Base-by-base conservation (phyloP, 2,797 vertebrate genomes). In the Molothrus aeneus region DNA sequence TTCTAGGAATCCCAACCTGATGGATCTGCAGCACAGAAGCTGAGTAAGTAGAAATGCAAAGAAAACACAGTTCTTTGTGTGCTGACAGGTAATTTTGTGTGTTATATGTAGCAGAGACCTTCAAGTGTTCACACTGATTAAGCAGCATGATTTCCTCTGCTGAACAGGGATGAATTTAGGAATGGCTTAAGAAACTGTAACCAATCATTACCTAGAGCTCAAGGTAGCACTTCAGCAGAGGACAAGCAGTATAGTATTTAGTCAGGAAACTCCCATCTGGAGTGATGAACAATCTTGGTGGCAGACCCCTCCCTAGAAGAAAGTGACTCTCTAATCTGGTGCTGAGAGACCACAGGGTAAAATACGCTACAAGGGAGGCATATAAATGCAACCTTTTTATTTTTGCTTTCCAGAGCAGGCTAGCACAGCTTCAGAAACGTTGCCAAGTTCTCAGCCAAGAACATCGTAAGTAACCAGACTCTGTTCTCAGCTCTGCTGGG, bases 381-480 rank as follows among this genome's bases (percentile, higher is more conserved):
- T 40, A 42, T 31, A 20, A 88, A 64, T 26, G 31, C n/a, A 84
- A 57, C 34, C 12, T 32, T 26, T 85, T 74, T 31, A 80, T 73
- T 94, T 77, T 57, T 69, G 45, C 87, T 81, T 96, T 86, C 63
- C 95, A 99, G 99, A 98, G 95, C 97, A 97, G 42, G 92, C 91
- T 95, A 97, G 97, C 9, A 73, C 94, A 28, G 91, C 98, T 92
- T 96, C 97, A 83, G 96, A 97, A 96, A 92, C 93, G 38, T 94
- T 98, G 81, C 88, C 95, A 65, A 90, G 77, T 95, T 97, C 96
- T 93, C 98, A 97, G 69, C 97, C 97, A 93, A 96, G 93, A 89
- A 96, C 96, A 63, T 97, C 77, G 99, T 99, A 98, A 99, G 99
- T 99, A 95, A 90, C 69, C 93, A 72, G 53, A 86, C 57, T 36